Conservation (phyloP, 2,113 vertebrate species). For the Casuarius casuarius region DNA sequence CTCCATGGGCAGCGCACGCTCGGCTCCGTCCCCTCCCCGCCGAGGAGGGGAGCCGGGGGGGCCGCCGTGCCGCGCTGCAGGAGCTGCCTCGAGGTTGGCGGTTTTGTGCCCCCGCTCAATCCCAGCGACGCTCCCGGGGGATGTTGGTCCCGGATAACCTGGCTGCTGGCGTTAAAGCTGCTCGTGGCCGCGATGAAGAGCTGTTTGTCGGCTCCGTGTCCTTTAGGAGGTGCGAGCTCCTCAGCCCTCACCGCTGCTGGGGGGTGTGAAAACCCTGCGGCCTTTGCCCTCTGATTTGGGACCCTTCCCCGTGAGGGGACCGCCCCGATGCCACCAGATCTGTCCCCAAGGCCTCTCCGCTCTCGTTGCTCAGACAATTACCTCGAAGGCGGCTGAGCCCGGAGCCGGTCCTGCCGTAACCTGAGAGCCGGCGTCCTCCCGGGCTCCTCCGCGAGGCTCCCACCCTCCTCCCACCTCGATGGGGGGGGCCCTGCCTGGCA, state of each 20-base stretch:
- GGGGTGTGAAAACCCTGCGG: accelerated
- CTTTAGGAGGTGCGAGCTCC: accelerated
- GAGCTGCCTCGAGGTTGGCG: accelerated
- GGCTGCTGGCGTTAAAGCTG: accelerated
- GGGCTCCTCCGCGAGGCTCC: neutral
- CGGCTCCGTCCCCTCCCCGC: accelerated
- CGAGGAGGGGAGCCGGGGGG: accelerated
- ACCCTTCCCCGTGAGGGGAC: accelerated
- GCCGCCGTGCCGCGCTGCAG: accelerated
- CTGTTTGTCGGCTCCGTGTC: accelerated
- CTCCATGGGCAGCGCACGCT: accelerated
- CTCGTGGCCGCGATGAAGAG: neutral
- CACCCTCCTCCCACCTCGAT: too few species aligned
- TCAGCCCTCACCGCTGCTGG: accelerated
- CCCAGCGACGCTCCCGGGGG: accelerated
- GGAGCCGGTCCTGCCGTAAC: accelerated
- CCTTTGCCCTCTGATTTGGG: neutral
- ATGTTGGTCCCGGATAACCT: accelerated
- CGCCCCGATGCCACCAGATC: neutral
- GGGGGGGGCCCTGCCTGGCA: too few species aligned
- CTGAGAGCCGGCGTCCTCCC: accelerated
- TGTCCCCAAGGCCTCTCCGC: neutral
- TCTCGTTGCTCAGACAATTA: accelerated
- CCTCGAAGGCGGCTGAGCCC: neutral
- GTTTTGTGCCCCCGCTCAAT: neutral